These are phyloP conservation scores for Sesamia nonagrioides DNA, from an alignment of 1,140 invertebrate genomes.

Conservation along the genomic window DNA sequence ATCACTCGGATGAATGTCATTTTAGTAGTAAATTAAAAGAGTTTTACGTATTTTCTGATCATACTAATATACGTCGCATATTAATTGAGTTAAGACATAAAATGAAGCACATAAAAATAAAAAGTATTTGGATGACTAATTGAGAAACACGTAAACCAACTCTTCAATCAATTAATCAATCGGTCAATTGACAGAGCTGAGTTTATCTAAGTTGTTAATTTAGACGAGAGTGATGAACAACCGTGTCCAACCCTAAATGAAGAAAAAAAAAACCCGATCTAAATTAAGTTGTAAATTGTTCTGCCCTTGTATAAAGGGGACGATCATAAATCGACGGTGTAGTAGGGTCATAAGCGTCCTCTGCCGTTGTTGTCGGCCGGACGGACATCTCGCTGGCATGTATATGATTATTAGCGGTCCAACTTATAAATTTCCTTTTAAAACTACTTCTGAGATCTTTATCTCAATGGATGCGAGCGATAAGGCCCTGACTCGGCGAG, in stretches of 20 bases:
- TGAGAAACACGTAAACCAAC: not conserved
- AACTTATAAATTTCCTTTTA: slow-evolving; percentile 80
- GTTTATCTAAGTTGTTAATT: slow-evolving; percentile 23
- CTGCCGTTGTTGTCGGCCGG: slow-evolving; percentile 55
- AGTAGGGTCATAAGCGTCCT: slow-evolving; percentile 78
- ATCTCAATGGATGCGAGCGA: slow-evolving; percentile 64
- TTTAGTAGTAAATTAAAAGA: no score
- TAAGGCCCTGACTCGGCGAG: slow-evolving; percentile 61
- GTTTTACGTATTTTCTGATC: no score
- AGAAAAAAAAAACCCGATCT: slow-evolving; percentile 62
- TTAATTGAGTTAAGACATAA: no score
- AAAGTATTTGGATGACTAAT: not conserved
- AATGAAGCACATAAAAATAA: not conserved
- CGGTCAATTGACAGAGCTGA: not conserved
- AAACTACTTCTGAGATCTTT: slow-evolving; percentile 78
- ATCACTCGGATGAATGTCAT: no score
- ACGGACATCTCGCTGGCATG: slow-evolving; percentile 72
- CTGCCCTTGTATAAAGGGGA: slow-evolving; percentile 71
- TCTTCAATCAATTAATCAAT: not conserved
- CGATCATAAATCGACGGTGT: slow-evolving; percentile 77
- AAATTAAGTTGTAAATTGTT: slow-evolving; percentile 81
- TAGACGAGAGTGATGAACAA: not conserved
- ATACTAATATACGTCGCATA: no score
- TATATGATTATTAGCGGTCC: slow-evolving; percentile 80
- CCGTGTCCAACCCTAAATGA: slow-evolving; percentile 28